Percentiles rank a stretch among this genome's conserved stretches.
Conservation (phyloP, 2,113 vertebrate species). For the Phocoena sinus region DNA sequence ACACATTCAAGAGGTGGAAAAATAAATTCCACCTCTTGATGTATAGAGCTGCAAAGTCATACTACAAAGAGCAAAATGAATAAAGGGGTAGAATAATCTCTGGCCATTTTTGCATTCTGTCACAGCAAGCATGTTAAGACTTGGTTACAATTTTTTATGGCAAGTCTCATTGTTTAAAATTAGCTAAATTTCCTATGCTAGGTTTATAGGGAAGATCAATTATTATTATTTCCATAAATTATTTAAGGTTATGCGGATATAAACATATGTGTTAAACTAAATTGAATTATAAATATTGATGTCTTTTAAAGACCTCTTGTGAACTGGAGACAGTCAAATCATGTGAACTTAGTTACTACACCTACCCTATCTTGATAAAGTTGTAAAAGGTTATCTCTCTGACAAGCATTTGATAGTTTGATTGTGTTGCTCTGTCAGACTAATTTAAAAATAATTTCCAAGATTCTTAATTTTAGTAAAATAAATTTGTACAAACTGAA, state of each 20-base stretch:
- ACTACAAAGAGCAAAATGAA: background rate
- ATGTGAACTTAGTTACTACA: background rate
- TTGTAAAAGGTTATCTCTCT: background rate
- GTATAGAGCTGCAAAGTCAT: background rate
- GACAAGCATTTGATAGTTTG: constrained; percentile 24
- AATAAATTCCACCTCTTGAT: background rate
- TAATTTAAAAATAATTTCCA: constrained; percentile 49
- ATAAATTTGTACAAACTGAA: background rate
- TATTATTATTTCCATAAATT: background rate
- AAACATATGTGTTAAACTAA: background rate
- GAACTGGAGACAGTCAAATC: background rate
- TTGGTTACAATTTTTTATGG: background rate
- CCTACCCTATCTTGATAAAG: background rate
- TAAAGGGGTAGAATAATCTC: background rate
- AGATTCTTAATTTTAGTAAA: constrained; percentile 18
- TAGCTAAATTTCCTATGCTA: constrained; percentile 1
- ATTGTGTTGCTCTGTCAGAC: background rate
- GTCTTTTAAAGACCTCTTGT: background rate
- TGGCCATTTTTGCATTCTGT: background rate
- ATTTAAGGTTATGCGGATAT: background rate
- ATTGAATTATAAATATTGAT: constrained; percentile 9
- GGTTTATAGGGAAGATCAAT: background rate
- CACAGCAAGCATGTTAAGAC: background rate
- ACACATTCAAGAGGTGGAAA: background rate
- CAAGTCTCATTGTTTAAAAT: background rate